phyloP scores from a whole-genome alignment of 2,888 invertebrate genomes.

The Ariolimax columbianus region DNA sequence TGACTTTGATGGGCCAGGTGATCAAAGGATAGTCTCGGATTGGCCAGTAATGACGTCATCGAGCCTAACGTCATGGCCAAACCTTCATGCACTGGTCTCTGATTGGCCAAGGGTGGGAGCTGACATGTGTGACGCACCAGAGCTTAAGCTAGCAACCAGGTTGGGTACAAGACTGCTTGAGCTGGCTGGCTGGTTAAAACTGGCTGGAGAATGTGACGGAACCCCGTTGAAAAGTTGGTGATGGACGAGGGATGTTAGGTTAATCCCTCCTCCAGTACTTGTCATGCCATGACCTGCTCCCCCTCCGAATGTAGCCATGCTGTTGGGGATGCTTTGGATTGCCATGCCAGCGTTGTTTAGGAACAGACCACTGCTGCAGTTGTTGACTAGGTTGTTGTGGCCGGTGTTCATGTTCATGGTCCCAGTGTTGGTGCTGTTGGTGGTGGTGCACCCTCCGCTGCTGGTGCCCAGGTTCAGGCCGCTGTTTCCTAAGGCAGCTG shows the following conservation, averaged over 20 bases:
- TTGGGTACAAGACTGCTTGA: slow-evolving; percentile 4
- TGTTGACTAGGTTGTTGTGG: slow-evolving; percentile 15
- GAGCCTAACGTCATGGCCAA: slow-evolving; percentile 44
- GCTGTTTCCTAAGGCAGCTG: slow-evolving; percentile 42
- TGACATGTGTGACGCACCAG: slow-evolving; percentile 39
- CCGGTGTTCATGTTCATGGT: slow-evolving; percentile 14
- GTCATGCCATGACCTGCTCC: slow-evolving; percentile 14
- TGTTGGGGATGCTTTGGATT: slow-evolving; percentile 33
- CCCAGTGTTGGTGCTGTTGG: slow-evolving; percentile 36
- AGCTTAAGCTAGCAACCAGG: slow-evolving; percentile 15
- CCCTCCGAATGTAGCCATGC: slow-evolving; percentile 33
- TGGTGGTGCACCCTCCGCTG: slow-evolving; percentile 30
- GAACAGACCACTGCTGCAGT: slow-evolving; percentile 10
- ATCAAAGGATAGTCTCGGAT: slow-evolving; percentile 52
- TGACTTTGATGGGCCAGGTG: slow-evolving; percentile 17
- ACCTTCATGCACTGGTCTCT: slow-evolving; percentile 56
- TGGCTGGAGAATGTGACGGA: slow-evolving; percentile 27
- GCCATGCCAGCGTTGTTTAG: slow-evolving; percentile 9
- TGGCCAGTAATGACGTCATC: slow-evolving; percentile 53
- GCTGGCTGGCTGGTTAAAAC: slow-evolving; percentile 25
- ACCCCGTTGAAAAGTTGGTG: slow-evolving; percentile 37
- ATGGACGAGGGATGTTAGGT: slow-evolving; percentile 26
- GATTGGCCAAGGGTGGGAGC: slow-evolving; percentile 48
- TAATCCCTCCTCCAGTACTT: slow-evolving; percentile 35
- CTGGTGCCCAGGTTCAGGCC: slow-evolving; percentile 18